phyloP scores from a whole-genome alignment of 2,888 invertebrate species.

The Sarcophaga carnaria region DNA sequence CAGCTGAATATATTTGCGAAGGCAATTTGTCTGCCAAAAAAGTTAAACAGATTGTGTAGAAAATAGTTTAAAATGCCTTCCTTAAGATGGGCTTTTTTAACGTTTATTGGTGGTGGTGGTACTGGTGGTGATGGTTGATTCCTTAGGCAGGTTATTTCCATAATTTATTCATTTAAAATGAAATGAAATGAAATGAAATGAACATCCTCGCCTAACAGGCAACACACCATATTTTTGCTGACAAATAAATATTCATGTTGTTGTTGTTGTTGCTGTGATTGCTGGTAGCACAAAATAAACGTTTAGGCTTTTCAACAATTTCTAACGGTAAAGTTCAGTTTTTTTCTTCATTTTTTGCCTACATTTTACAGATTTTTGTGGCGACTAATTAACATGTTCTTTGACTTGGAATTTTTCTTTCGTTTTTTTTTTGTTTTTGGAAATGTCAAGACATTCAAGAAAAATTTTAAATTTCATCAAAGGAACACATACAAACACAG shows the following conservation, averaged over 20 bases:
- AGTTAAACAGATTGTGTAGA: conserved; percentile 34
- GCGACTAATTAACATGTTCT: conserved; percentile 51
- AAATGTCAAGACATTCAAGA: not conserved
- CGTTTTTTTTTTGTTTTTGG: not conserved
- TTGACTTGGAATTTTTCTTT: not conserved
- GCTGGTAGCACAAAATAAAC: not conserved
- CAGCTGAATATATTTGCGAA: too few relatives aligned
- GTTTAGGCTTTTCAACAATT: not conserved
- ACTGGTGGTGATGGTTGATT: not conserved
- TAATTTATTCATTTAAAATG: conserved; percentile 60
- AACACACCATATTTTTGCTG: too few relatives aligned
- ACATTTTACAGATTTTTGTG: not conserved
- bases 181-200: conserved; percentile 54
- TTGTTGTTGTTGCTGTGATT: not conserved
- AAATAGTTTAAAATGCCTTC: conserved; percentile 34
- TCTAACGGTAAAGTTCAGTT: not conserved
- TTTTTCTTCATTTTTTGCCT: not conserved
- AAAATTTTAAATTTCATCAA: conserved; percentile 23
- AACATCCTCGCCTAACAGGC: conserved; percentile 26
- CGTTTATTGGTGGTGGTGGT: conserved; percentile 20
- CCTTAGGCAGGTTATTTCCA: conserved; percentile 34
- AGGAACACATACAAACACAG: not conserved
- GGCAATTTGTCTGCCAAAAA: conserved; percentile 1
- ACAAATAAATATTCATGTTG: conserved; percentile 22
- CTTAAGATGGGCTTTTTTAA: not conserved